Conservation (phyloP, 2,888 invertebrate genomes). For the Drosophila nr. fundita region DNA sequence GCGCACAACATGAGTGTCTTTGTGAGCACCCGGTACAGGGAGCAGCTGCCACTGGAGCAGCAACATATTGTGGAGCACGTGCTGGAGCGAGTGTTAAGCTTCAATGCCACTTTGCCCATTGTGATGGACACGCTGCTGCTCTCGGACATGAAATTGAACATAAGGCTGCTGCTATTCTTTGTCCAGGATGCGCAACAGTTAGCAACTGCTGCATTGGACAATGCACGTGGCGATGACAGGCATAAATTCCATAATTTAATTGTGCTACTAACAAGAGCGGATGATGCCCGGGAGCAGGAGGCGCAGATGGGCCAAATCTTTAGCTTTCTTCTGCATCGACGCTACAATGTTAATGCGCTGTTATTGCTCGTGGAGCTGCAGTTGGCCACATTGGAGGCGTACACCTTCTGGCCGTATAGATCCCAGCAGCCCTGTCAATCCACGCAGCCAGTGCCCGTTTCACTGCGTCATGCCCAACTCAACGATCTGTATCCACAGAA, state of each 20-base stretch:
- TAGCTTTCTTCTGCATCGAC: conserved; percentile 41
- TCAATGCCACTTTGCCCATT: conserved; percentile 23
- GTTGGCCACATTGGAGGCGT: conserved; percentile 1
- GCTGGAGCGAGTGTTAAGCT: not conserved
- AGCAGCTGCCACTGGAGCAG: conserved; percentile 3
- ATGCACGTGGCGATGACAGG: not conserved
- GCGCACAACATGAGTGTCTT: conserved; percentile 34
- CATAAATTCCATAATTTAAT: conserved; percentile 38
- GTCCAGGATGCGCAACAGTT: conserved; percentile 38
- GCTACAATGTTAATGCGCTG: conserved; percentile 52
- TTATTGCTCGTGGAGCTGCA: conserved; percentile 28
- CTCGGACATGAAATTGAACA: not conserved
- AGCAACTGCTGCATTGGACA: not conserved
- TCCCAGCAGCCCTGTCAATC: conserved; percentile 21
- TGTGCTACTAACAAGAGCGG: conserved; percentile 26
- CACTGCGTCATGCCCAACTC: not conserved
- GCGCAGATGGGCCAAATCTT: conserved; percentile 53
- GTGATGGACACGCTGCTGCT: conserved; percentile 28
- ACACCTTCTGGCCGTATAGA: conserved; percentile 52
- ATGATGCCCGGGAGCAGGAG: not conserved
- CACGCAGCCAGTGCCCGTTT: conserved; percentile 22
- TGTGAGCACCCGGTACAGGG: conserved; percentile 31
- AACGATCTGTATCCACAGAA: conserved; percentile 57
- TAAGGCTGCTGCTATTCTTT: conserved; percentile 44
- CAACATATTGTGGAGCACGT: conserved; percentile 21